Evolutionary conservation across 2,888 invertebrate species (phyloP), one percentile per base, ranked within the genome.

Genomic region (Morpho deidamia): DNA sequence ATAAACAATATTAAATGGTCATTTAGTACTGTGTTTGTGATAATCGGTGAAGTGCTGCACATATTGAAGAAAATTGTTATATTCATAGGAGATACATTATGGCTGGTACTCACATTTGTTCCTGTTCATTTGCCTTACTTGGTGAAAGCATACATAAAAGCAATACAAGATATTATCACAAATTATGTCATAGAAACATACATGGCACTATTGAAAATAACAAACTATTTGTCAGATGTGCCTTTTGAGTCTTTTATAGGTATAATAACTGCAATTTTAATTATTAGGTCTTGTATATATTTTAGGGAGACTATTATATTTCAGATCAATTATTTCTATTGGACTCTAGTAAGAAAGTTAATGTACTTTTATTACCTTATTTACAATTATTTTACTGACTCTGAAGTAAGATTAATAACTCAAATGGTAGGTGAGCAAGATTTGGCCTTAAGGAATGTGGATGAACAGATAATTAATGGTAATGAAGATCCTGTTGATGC

Each of bases 191-290:
- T 83, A 37, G 74, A 83, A 64, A 67, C 65, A 0, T 87, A 88
- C 55, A 76, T 77, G 78, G 67, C 66, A 39, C 70, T 89, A 56
- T 70, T 88, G 53, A 76, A 71, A 58, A 70, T 86, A 53, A 85
- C 86, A 8, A 84, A 87, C 64, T 88, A 81, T 68, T 69, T 89
- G 53, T 82, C 86, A 45, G 88, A 89, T 78, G 85, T 89, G 67
- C 88, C 88, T 69, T 75, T 88, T 53, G 77, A 88, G 63, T 87
- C 88, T 40, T 84, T 88, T 61, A 66, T 83, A 62, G 88, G 88
- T 37, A 78, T 89, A 49, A 70, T 79, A 55, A 74, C 77, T 72
- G 72, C 81, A 48, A 80, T 88, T 53, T 65, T 85, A 43, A 75
- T 84, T 62, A 70, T 78, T 8, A 70, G 87, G 12, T 68, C 83